Evolutionary conservation across 2,888 invertebrate genomes (phyloP), one percentile per base, ranked within the genome.

Genomic region (Galerucella pusilla): DNA sequence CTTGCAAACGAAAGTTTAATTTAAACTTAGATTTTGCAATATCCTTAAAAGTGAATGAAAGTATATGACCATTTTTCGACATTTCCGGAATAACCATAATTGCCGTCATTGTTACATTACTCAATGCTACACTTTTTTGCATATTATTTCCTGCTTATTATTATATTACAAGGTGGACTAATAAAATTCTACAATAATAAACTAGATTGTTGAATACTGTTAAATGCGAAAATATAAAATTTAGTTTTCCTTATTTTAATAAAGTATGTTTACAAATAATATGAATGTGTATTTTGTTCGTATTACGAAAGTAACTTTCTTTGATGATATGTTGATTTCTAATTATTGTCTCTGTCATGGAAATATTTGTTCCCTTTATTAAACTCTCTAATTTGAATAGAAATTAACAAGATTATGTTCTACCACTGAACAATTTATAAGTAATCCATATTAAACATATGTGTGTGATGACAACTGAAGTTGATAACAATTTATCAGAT

Each of bases 281-380:
- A 57, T 57, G 20, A 2, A 57, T 16, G 1, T 57, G 9, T 52
- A 52, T 57, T 16, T 57, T 57, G 57, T 20, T 57, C 20, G 20
- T 57, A 20, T 20, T 9, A 20, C 10, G 57, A 16, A 57, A 57
- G 25, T 28, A 61, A 61, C 61, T 61, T 61, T 61, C 61, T 61
- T 61, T 35, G n/a, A 35, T 14, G 61, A 61, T 61, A 35, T 61
- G 61, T 35, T 12, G 61, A 28, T 61, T 61, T 61, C 28, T 28
- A 61, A 61, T 61, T 28, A 61, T 61, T 61, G 61, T 28, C 57
- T 20, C 16, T 57, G 57, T 20, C 20, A 57, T 57, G 57, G 20
- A 57, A 57, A 14, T 57, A 20, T 20, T 6, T 20, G 16, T 57
- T 20, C 14, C 14, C 5, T 57, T 57, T 57, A 57, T 16, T 20